phyloP scores from a whole-genome alignment of 92 coral and sea anemone species.

The Zoanthus sociatus region DNA sequence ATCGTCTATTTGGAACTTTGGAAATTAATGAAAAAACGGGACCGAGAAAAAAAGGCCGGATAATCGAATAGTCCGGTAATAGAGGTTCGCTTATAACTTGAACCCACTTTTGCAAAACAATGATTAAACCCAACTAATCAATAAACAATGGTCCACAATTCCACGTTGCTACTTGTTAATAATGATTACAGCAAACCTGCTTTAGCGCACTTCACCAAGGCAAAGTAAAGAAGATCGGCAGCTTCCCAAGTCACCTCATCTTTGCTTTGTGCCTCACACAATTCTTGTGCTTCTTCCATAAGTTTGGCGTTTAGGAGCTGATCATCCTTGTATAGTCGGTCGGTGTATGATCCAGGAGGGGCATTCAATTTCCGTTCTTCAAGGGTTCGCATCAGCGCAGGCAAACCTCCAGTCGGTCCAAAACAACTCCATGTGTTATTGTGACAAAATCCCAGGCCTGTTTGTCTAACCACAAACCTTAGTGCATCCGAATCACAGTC shows the following conservation, averaged over 20 bases:
- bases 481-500: conserved; percentile 67
- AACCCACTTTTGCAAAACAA: no score
- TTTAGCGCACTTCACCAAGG: conserved; percentile 65
- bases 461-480: conserved; percentile 57
- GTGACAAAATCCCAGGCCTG: conserved; percentile 59
- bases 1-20: no score
- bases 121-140: no score
- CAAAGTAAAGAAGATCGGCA: conserved; percentile 65
- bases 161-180: no score
- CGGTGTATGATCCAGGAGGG: conserved; percentile 68
- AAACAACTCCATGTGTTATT: conserved; percentile 62
- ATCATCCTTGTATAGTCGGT: conserved; percentile 61
- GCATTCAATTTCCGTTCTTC: conserved; percentile 53
- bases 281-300: conserved; percentile 59
- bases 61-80: no score
- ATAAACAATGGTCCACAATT: no score
- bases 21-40: no score
- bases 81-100: no score
- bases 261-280: conserved; percentile 63
- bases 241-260: conserved; percentile 64
- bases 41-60: no score
- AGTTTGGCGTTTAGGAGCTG: conserved; percentile 57
- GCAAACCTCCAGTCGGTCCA: conserved; percentile 48
- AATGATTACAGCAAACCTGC: conserved; percentile 36
- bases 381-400: conserved; percentile 53